Evolutionary conservation across 2,797 vertebrate genomes (phyloP).

Genomic region (Tokudaia muenninki): DNA sequence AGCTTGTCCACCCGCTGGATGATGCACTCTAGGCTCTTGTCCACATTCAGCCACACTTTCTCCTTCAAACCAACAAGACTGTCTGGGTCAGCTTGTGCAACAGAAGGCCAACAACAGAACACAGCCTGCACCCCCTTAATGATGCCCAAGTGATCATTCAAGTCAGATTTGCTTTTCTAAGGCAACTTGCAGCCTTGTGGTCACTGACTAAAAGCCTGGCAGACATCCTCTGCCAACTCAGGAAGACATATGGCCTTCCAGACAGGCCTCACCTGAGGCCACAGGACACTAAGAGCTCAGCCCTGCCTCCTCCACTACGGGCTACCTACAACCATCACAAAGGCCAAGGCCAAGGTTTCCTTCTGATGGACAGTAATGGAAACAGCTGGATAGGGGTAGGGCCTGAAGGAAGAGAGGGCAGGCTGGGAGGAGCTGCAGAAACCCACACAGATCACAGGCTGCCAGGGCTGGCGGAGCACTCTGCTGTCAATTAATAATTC

Average conservation of each 20-base stretch:
- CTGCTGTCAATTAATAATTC: neutral
- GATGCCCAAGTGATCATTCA: neutral
- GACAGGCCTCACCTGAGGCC: neutral
- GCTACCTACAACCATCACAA: neutral
- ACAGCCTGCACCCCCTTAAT: neutral
- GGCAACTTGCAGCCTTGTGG: neutral
- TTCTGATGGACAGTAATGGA: neutral
- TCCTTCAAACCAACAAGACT: constrained; percentile 89
- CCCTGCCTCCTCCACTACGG: neutral
- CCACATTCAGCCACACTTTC: constrained; percentile 98
- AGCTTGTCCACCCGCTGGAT: constrained; percentile 98
- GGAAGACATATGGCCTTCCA: neutral
- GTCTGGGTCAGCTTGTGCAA: neutral
- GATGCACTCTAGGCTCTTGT: constrained; percentile 99
- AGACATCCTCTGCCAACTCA: too few species aligned
- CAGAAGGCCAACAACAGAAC: neutral
- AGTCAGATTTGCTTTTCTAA: neutral
- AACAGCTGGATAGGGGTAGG: neutral
- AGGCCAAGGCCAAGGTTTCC: neutral
- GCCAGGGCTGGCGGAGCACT: neutral
- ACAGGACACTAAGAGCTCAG: neutral
- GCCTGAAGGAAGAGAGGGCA: neutral
- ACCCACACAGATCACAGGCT: neutral
- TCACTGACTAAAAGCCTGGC: neutral
- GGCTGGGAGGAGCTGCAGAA: neutral